phyloP scores from a whole-genome alignment of 2,888 invertebrate genomes.

The Bedellia somnulentella region DNA sequence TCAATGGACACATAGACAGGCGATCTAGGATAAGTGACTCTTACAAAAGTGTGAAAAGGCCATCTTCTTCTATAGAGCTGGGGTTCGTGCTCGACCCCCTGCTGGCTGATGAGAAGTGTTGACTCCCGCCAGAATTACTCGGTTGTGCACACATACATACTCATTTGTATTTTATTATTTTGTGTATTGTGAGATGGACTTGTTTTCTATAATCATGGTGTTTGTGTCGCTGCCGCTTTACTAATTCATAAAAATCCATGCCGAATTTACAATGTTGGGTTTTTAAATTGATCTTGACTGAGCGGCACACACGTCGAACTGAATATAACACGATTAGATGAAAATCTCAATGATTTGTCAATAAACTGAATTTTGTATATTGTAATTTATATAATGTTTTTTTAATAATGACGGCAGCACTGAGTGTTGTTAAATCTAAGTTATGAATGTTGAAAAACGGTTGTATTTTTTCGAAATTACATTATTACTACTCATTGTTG shows the following conservation, averaged over 20 bases:
- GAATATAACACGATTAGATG: no score
- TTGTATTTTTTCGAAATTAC: slow-evolving; percentile 55
- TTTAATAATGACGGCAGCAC: slow-evolving; percentile 34
- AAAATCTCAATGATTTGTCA: no score
- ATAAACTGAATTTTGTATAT: no score
- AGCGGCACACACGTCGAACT: no score
- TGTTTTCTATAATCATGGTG: slow-evolving; percentile 42
- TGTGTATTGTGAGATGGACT: slow-evolving; percentile 47
- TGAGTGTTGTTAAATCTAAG: slow-evolving; percentile 21
- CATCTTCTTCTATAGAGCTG: slow-evolving; percentile 32
- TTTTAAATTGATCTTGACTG: slow-evolving; percentile 42
- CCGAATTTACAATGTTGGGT: slow-evolving; percentile 37
- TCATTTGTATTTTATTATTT: slow-evolving; percentile 31
- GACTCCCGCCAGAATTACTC: slow-evolving; percentile 19
- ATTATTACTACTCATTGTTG: slow-evolving; percentile 46
- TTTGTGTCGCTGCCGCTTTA: slow-evolving; percentile 31
- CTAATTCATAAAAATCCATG: slow-evolving; percentile 43
- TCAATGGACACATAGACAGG: slow-evolving; percentile 29
- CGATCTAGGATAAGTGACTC: slow-evolving; percentile 12
- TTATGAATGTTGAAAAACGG: slow-evolving; percentile 43
- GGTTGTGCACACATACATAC: no score
- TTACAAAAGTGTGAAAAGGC: slow-evolving; percentile 23
- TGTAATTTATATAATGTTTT: slow-evolving; percentile 58
- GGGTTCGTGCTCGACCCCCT: slow-evolving; percentile 48
- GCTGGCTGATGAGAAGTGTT: slow-evolving; percentile 55